Evolutionary conservation across 2,797 vertebrate species (phyloP), one percentile per base, ranked within the genome.

Genomic region (Tenualosa thibaudeaui): DNA sequence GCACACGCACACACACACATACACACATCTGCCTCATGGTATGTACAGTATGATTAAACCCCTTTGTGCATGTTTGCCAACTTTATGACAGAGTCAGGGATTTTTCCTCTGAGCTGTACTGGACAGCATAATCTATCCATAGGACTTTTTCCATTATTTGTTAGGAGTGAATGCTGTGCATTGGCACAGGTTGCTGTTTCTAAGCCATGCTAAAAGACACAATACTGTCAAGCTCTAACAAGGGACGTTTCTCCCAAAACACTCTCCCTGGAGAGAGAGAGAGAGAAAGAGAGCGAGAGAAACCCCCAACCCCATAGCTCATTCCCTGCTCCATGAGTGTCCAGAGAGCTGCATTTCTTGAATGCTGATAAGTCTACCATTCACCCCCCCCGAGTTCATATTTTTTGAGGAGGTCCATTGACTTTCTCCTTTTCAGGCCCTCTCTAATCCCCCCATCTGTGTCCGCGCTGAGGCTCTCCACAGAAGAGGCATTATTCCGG

Each of bases 351-450:
- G 85, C 87, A 90, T 91, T 82, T 85, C 86, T 86, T 91, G 95
- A 95, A 95, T 95, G 92, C 92, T 93, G 93, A 95, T 94, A 92
- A 91, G 93, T 91, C 91, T 85, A 82, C 91, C 91, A 94, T 94
- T 95, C 93, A 93, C 87, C 86, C 87, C 86, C 88, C 49, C 91
- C 91, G 87, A 92, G 91, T 94, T 96, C 93, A 95, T 95, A 95
- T 95, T 95, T 85, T 95, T 93, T 92, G 93, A 92, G 91, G 90
- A 92, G 93, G 92, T 95, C 94, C 94, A 95, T 95, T 96, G 95
- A 96, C 95, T 95, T 95, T 94, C 94, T 95, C 94, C 93, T 94
- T 95, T 95, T 96, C 93, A 96, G 95, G 89, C 92, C 92, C 90
- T 85, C 94, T 94, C 93, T 96, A 96, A 96, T 96, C 96, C 94